Evolutionary conservation across 1,140 invertebrate genomes (phyloP).

Genomic region (Dreissena polymorpha): DNA sequence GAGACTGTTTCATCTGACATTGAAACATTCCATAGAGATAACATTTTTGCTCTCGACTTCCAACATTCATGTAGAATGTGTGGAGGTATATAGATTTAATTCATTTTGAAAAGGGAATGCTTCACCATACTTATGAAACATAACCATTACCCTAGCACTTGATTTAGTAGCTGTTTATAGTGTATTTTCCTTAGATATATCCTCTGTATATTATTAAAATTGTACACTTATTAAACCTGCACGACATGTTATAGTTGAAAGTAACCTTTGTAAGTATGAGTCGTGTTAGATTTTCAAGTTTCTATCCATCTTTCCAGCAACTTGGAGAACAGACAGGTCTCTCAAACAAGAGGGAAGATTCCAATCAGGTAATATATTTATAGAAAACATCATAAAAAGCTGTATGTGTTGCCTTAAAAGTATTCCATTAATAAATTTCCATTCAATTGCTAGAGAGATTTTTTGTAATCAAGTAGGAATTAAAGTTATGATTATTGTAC

Average conservation of each 20-base stretch:
- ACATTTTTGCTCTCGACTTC: too few relatives aligned
- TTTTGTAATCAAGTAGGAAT: neutral
- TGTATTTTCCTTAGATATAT: neutral
- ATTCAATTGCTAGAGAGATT: neutral
- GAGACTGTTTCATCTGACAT: too few relatives aligned
- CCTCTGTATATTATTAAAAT: neutral
- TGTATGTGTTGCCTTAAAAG: neutral
- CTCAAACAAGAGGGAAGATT: slow-evolving; percentile 13
- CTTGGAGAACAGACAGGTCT: slow-evolving; percentile 6
- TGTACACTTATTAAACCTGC: neutral
- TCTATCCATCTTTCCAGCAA: slow-evolving; percentile 14
- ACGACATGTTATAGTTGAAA: neutral
- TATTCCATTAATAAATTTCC: neutral
- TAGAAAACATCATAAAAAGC: neutral
- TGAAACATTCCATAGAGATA: too few relatives aligned
- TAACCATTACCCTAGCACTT: too few relatives aligned
- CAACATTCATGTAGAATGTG: too few relatives aligned
- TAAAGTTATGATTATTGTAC: neutral
- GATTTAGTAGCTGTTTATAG: neutral
- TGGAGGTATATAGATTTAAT: too few relatives aligned
- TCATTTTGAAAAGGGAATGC: too few relatives aligned
- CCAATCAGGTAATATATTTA: slow-evolving; percentile 24
- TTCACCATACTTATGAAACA: too few relatives aligned
- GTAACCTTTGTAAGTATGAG: neutral
- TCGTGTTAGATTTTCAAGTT: neutral